Conservation (phyloP, 2,888 invertebrate genomes). For the Scrobipalpa atriplicella region DNA sequence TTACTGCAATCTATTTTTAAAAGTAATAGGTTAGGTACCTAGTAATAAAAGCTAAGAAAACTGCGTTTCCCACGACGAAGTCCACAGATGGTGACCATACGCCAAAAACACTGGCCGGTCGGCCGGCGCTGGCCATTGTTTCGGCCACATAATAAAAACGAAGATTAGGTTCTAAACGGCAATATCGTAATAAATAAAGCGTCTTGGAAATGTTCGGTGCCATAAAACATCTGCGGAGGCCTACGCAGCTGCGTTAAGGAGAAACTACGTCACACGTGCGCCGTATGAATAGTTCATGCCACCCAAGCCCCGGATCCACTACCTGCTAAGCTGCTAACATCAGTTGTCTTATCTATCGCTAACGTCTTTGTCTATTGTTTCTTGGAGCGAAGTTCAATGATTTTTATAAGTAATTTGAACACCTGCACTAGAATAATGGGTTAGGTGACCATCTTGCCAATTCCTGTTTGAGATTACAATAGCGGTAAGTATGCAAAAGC, state of each 20-base stretch:
- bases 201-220: slow-evolving; percentile 78
- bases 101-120: slow-evolving; percentile 65
- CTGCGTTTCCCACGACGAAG: slow-evolving; percentile 66
- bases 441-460: slow-evolving; percentile 34
- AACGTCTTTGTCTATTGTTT: slow-evolving; percentile 2
- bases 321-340: slow-evolving; percentile 48
- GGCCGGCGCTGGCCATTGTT: slow-evolving; percentile 79
- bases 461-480: slow-evolving; percentile 35
- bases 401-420: slow-evolving; percentile 44
- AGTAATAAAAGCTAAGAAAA: slow-evolving; percentile 42
- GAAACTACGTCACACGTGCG: slow-evolving; percentile 80
- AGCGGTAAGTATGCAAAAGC: slow-evolving; percentile 14
- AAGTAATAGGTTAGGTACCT: slow-evolving; percentile 12
- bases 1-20: slow-evolving; percentile 14
- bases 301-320: slow-evolving; percentile 36
- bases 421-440: slow-evolving; percentile 56
- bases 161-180: slow-evolving; percentile 80
- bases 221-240: slow-evolving; percentile 81
- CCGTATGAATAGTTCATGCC: slow-evolving; percentile 60
- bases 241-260: slow-evolving; percentile 74
- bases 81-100: slow-evolving; percentile 73
- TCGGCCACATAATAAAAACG: slow-evolving; percentile 72
- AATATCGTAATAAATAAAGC: slow-evolving; percentile 80
- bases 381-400: slow-evolving; percentile 35
- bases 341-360: slow-evolving; percentile 39